Evolutionary conservation across 1,140 invertebrate species (phyloP).

Genomic region (Frieseomelitta varia): DNA sequence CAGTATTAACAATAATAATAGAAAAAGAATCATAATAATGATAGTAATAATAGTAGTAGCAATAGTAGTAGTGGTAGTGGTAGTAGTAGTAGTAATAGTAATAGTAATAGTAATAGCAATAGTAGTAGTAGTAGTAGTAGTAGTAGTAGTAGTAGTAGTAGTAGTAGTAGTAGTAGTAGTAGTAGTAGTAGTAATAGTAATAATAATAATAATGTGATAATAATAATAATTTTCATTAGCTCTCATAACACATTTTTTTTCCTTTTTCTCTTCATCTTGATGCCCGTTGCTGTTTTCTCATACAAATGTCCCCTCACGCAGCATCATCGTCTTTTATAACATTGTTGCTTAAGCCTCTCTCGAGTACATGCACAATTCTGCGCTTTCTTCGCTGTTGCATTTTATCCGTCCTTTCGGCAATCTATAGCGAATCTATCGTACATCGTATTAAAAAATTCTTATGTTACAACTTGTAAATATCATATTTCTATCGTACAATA

Average conservation of each 20-base stretch:
- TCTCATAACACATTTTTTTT: conserved; percentile 22
- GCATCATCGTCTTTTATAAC: neutral
- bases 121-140: accelerated
- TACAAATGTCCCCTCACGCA: neutral
- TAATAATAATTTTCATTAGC: neutral
- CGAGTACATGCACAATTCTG: conserved; percentile 18
- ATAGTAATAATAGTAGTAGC: too few relatives aligned
- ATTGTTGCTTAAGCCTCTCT: conserved; percentile 41
- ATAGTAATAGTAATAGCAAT: too few relatives aligned
- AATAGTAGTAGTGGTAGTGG: too few relatives aligned
- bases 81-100: too few relatives aligned
- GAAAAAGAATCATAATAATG: too few relatives aligned
- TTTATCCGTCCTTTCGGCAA: neutral
- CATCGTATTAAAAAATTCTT: conserved; percentile 57
- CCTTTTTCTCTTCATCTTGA: neutral
- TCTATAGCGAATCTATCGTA: conserved; percentile 55
- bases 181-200: accelerated
- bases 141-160: accelerated
- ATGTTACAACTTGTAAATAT: conserved; percentile 64
- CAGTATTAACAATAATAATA: too few relatives aligned
- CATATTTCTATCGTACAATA: conserved; percentile 69
- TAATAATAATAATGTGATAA: neutral
- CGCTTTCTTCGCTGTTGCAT: neutral
- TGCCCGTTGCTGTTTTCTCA: neutral
- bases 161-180: accelerated